Evolutionary conservation across 2,113 vertebrate genomes (phyloP).

Genomic region (Boleophthalmus pectinirostris): DNA sequence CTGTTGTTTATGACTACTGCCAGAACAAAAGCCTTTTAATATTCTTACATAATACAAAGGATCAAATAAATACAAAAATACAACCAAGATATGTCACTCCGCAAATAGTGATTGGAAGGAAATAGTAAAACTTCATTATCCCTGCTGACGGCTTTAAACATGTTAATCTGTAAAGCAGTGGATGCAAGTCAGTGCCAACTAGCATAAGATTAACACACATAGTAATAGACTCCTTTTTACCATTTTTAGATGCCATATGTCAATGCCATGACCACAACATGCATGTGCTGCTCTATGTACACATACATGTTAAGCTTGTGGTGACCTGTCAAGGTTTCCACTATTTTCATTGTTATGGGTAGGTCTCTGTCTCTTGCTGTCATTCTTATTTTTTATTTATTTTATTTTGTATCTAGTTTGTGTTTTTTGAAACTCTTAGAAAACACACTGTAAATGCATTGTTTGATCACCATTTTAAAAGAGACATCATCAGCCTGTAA

Average conservation of each 20-base stretch:
- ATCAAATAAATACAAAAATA: background rate
- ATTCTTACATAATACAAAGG: background rate
- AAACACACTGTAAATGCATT: background rate
- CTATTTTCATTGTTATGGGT: no score
- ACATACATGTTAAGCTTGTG: constrained; percentile 27
- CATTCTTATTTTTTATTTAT: background rate
- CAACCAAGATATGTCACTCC: constrained; percentile 2
- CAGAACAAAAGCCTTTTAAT: background rate
- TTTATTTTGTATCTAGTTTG: background rate
- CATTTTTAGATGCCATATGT: constrained; percentile 9
- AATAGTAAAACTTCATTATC: background rate
- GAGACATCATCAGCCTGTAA: background rate
- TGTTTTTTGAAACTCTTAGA: background rate
- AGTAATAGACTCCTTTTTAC: background rate
- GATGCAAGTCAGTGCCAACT: constrained; percentile 7
- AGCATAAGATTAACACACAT: constrained; percentile 10
- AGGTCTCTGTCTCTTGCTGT: background rate
- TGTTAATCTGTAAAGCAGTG: constrained; percentile 16
- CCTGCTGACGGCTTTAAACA: background rate
- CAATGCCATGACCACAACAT: constrained; percentile 4
- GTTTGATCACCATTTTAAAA: background rate
- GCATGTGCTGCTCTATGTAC: background rate
- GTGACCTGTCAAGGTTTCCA: background rate
- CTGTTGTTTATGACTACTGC: constrained; percentile 18
- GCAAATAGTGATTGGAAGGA: background rate